A percentile compares a stretch with the other conserved stretches of the same genome.
These are phyloP conservation scores for Thermophis baileyi DNA, from an alignment of 2,113 vertebrate species.

Conservation along the genomic window DNA sequence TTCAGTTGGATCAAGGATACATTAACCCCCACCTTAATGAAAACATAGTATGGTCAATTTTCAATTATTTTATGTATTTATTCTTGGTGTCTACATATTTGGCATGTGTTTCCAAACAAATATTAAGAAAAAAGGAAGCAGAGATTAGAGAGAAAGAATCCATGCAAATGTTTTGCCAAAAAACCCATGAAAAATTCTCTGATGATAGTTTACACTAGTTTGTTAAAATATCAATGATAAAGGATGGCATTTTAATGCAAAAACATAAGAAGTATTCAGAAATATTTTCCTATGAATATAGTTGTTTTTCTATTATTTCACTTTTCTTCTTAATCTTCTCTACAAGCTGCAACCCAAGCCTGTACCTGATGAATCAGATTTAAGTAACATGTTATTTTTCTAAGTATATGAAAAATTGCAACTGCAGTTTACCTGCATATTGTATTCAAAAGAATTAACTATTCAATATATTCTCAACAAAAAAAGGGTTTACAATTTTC, in stretches of 20 bases:
- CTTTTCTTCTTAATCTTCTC: neutral
- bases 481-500: neutral
- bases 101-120: neutral
- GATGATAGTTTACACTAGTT: neutral
- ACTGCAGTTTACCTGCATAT: neutral
- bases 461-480: neutral
- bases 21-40: neutral
- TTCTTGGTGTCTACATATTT: neutral
- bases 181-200: neutral
- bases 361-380: neutral
- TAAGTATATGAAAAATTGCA: neutral
- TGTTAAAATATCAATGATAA: neutral
- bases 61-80: neutral
- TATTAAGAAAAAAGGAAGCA: neutral
- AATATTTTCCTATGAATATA: neutral
- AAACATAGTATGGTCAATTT: neutral
- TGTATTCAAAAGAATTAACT: neutral
- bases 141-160: neutral
- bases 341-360: neutral
- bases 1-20: neutral
- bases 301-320: fast-evolving
- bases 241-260: neutral
- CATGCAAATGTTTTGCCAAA: neutral
- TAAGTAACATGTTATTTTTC: neutral
- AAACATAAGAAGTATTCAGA: neutral